These are phyloP conservation scores for Strigops habroptila DNA, from an alignment of 2,113 vertebrate genomes.

Conservation along the genomic window DNA sequence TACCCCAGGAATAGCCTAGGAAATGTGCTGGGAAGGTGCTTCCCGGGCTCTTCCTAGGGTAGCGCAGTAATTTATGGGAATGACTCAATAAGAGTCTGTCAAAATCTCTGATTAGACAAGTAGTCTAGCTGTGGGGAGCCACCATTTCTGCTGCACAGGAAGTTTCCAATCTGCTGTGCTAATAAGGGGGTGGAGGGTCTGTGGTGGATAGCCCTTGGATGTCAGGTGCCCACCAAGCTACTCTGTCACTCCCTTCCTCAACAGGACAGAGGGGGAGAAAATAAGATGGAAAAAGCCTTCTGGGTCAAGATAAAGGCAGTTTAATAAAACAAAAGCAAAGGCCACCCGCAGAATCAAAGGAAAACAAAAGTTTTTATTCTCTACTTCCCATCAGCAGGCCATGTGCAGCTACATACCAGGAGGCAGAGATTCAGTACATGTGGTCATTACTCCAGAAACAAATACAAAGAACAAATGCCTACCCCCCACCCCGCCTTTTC, in stretches of 20 bases:
- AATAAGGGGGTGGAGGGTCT: not conserved
- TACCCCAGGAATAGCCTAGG: not conserved
- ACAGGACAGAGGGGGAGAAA: not conserved
- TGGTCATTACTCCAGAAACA: not conserved
- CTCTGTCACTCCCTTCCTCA: not conserved
- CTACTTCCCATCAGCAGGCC: not conserved
- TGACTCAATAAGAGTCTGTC: not conserved
- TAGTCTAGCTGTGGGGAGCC: not conserved
- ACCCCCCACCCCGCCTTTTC: not conserved
- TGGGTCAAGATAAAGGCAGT: not conserved
- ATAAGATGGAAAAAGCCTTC: not conserved
- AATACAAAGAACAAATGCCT: not conserved
- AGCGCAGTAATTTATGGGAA: not conserved
- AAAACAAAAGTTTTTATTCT: not conserved
- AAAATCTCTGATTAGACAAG: not conserved
- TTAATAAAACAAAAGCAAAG: not conserved
- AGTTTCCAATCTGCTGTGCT: not conserved
- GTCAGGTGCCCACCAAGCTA: not conserved
- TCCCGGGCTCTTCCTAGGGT: not conserved
- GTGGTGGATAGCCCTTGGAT: not conserved
- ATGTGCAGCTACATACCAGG: not conserved
- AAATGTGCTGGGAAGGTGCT: not conserved
- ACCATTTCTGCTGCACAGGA: fast-evolving
- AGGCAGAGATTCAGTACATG: not conserved
- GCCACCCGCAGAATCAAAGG: not conserved